These are phyloP conservation scores for Halocaridina rubra DNA, from an alignment of 2,888 invertebrate species.

Conservation along the genomic window DNA sequence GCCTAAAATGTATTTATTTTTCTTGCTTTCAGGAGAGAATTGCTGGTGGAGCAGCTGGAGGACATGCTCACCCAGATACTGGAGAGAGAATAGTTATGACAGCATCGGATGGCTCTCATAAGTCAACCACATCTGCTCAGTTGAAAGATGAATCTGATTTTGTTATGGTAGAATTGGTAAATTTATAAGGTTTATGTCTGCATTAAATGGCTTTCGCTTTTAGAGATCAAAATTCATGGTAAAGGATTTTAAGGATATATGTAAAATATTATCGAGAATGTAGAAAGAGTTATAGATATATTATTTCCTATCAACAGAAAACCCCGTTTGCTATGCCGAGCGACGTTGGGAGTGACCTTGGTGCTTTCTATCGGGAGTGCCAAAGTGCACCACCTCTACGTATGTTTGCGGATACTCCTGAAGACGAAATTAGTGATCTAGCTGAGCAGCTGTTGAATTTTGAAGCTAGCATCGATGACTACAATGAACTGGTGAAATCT, in stretches of 20 bases:
- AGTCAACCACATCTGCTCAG: slow-evolving; percentile 44
- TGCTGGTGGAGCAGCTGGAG: background rate
- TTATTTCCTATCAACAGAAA: too few relatives aligned
- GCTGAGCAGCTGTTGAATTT: slow-evolving; percentile 50
- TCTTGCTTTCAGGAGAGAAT: too few relatives aligned
- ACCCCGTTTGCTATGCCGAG: slow-evolving; percentile 80
- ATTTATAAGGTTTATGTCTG: too few relatives aligned
- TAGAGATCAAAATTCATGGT: too few relatives aligned
- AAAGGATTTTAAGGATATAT: too few relatives aligned
- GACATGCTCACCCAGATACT: background rate
- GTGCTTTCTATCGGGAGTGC: slow-evolving; percentile 83
- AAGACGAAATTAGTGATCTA: slow-evolving; percentile 46
- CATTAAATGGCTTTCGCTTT: too few relatives aligned
- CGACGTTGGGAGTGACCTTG: slow-evolving; percentile 79
- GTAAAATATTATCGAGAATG: too few relatives aligned
- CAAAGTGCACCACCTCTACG: slow-evolving; percentile 77
- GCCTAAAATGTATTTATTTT: too few relatives aligned
- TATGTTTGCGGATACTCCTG: slow-evolving; percentile 69
- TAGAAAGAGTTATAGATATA: too few relatives aligned
- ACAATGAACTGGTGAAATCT: slow-evolving; percentile 52
- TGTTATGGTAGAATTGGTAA: slow-evolving; percentile 80
- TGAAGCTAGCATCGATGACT: slow-evolving; percentile 48
- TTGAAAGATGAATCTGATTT: slow-evolving; percentile 73
- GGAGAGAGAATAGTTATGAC: slow-evolving; percentile 32
- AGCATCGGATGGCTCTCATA: slow-evolving; percentile 42